Evolutionary conservation across 1,140 invertebrate genomes (phyloP).

Genomic region (Anagrus nilaparvatae): DNA sequence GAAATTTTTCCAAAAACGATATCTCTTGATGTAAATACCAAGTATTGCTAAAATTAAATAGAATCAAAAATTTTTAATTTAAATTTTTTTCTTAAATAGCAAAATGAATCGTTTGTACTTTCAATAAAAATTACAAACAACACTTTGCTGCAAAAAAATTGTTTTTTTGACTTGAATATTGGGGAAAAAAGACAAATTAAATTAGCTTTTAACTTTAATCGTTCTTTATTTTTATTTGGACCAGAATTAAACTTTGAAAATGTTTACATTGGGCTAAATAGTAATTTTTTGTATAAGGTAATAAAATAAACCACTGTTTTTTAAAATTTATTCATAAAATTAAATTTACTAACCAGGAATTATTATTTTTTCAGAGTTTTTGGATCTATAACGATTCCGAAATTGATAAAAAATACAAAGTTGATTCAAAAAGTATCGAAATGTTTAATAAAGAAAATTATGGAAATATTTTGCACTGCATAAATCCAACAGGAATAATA

Average conservation of each 20-base stretch:
- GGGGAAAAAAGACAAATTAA: slow-evolving; percentile 26
- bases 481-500: slow-evolving; percentile 17
- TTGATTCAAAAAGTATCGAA: slow-evolving; percentile 18
- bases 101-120: slow-evolving; percentile 7
- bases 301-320: neutral
- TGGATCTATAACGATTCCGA: slow-evolving; percentile 26
- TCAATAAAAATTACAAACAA: slow-evolving; percentile 14
- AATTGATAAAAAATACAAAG: slow-evolving; percentile 16
- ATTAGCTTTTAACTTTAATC: slow-evolving; percentile 19
- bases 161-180: slow-evolving; percentile 25
- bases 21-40: no score
- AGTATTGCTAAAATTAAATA: no score
- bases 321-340: neutral
- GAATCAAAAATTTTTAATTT: no score
- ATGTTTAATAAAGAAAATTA: slow-evolving; percentile 21
- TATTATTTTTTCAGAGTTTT: slow-evolving; percentile 18
- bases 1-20: slow-evolving; percentile 19
- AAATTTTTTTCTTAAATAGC: no score
- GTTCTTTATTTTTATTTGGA: slow-evolving; percentile 14
- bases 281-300: slow-evolving; percentile 6
- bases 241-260: slow-evolving; percentile 19
- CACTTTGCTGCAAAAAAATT: slow-evolving; percentile 6
- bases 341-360: slow-evolving; percentile 5
- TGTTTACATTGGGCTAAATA: slow-evolving; percentile 18
- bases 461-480: slow-evolving; percentile 22